Percentiles rank a stretch among this genome's conserved stretches.
phyloP scores from a whole-genome alignment of 1,140 invertebrate genomes.

The Papilio polytes region DNA sequence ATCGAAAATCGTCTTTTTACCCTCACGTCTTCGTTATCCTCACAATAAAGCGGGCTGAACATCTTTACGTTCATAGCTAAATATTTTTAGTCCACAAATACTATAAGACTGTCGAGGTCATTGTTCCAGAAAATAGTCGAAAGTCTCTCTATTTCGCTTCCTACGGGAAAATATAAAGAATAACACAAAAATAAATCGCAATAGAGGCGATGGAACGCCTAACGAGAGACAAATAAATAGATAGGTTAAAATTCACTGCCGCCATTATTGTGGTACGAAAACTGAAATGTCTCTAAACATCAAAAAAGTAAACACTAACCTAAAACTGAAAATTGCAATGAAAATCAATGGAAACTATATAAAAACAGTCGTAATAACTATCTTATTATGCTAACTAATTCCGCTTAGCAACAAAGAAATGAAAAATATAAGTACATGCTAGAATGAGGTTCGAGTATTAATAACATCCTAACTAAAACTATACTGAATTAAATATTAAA shows the following conservation, averaged over 20 bases:
- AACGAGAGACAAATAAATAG: conserved; percentile 67
- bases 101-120: conserved; percentile 77
- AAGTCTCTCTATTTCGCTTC: conserved; percentile 73
- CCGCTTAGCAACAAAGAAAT: conserved; percentile 73
- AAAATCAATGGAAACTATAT: conserved; percentile 46
- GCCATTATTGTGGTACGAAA: conserved; percentile 82
- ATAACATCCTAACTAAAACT: conserved; percentile 54
- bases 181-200: conserved; percentile 63
- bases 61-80: conserved; percentile 72
- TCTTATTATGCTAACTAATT: conserved; percentile 45
- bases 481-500: conserved; percentile 51
- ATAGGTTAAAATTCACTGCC: conserved; percentile 82
- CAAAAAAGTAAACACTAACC: conserved; percentile 82
- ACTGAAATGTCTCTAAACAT: conserved; percentile 81
- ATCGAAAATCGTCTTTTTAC: conserved; percentile 79
- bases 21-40: conserved; percentile 69
- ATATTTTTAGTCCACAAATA: conserved; percentile 79
- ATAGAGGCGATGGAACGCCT: conserved; percentile 48
- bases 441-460: conserved; percentile 76
- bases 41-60: conserved; percentile 56
- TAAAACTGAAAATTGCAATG: conserved; percentile 53
- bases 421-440: conserved; percentile 71
- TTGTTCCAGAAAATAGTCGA: conserved; percentile 76
- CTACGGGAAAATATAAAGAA: conserved; percentile 76
- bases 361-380: conserved; percentile 42